Conservation (phyloP, 2,888 invertebrate genomes). For the Catotricha subobsoleta region DNA sequence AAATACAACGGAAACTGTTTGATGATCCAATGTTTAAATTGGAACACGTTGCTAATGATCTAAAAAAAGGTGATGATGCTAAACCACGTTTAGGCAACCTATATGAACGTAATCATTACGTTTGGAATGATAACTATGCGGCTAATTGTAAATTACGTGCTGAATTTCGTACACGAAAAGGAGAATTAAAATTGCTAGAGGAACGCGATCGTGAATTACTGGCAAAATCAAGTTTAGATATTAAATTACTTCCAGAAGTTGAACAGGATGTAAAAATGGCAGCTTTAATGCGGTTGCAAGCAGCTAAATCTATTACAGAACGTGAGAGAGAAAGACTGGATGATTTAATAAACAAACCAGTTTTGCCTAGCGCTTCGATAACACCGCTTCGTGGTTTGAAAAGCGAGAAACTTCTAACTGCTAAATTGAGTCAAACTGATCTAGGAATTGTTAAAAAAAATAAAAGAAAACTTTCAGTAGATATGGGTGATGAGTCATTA, state of each 20-base stretch:
- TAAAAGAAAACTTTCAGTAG: too few relatives aligned
- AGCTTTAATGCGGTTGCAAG: conserved; percentile 48
- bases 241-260: conserved; percentile 58
- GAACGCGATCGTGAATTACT: conserved; percentile 51
- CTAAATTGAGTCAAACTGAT: conserved; percentile 18
- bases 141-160: conserved; percentile 73
- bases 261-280: conserved; percentile 69
- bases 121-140: conserved; percentile 84
- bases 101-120: conserved; percentile 56
- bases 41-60: conserved; percentile 79
- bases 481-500: too few relatives aligned
- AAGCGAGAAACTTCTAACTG: conserved; percentile 33
- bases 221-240: conserved; percentile 56
- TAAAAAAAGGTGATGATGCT: conserved; percentile 44
- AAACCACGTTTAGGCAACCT: conserved; percentile 58
- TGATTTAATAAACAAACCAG: conserved; percentile 36
- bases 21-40: conserved; percentile 97
- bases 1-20: conserved; percentile 70
- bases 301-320: conserved; percentile 41
- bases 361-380: conserved; percentile 35
- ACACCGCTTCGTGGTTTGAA: conserved; percentile 37
- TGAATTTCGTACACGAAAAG: conserved; percentile 61
- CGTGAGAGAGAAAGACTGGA: conserved; percentile 32
- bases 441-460: too few relatives aligned
- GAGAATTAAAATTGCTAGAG: conserved; percentile 49